A percentile compares a stretch with the other conserved stretches of the same genome.
Evolutionary conservation across 2,888 invertebrate species (phyloP).

Genomic region (Syritta pipiens): DNA sequence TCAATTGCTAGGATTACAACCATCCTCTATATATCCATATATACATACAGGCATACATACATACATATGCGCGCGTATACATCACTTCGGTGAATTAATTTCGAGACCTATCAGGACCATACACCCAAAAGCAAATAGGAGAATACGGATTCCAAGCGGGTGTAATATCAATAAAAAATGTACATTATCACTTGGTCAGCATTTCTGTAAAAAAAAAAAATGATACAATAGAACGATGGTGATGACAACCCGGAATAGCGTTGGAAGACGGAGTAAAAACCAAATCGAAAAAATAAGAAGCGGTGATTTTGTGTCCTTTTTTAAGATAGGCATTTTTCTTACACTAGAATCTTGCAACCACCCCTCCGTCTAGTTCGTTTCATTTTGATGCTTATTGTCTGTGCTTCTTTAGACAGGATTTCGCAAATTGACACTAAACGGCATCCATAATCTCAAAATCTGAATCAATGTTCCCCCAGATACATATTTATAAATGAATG

Average conservation of each 20-base stretch:
- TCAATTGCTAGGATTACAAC: conserved; percentile 48
- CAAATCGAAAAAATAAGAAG: too few species aligned
- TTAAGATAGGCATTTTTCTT: conserved; percentile 37
- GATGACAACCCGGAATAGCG: conserved; percentile 30
- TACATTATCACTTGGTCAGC: conserved; percentile 65
- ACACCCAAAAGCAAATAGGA: conserved; percentile 33
- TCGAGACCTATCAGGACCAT: conserved; percentile 41
- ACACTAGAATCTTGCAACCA: conserved; percentile 19
- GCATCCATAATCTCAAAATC: conserved; percentile 65
- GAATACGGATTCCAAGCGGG: conserved; percentile 30
- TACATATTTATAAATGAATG: conserved; percentile 64
- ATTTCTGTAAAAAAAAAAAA: conserved; percentile 42
- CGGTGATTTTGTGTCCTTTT: conserved; percentile 5
- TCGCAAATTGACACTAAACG: conserved; percentile 71
- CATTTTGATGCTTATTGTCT: conserved; percentile 38
- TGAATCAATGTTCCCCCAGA: conserved; percentile 62
- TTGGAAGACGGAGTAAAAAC: neutral
- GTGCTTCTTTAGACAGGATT: conserved; percentile 60
- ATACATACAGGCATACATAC: too few species aligned
- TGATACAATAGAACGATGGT: conserved; percentile 42
- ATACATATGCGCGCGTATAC: too few species aligned
- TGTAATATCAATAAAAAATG: conserved; percentile 57
- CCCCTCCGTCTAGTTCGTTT: conserved; percentile 41
- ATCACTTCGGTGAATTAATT: conserved; percentile 43
- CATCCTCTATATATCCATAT: conserved; percentile 17